Conservation (phyloP, 1,140 invertebrate species). For the Lutraria rhynchaena region DNA sequence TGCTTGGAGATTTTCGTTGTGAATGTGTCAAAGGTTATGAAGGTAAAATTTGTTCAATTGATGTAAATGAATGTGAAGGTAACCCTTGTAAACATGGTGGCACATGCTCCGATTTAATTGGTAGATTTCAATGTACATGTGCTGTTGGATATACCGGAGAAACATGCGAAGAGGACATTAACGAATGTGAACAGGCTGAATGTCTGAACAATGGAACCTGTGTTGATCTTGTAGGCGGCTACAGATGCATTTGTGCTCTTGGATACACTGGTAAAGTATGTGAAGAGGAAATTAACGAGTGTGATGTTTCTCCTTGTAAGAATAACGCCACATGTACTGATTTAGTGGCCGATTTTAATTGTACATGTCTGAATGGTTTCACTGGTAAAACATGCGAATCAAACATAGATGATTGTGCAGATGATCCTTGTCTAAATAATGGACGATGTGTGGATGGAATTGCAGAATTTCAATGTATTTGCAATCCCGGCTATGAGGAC, state of each 20-base stretch:
- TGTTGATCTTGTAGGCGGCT: background rate
- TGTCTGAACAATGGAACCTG: slow-evolving; percentile 61
- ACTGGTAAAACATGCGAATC: slow-evolving; percentile 10
- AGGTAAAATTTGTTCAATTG: slow-evolving; percentile 3
- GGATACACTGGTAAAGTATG: slow-evolving; percentile 25
- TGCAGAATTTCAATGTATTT: background rate
- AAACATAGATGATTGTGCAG: slow-evolving; percentile 17
- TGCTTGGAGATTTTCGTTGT: slow-evolving; percentile 8
- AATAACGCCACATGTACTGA: slow-evolving; percentile 9
- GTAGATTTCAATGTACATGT: background rate
- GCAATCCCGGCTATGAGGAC: background rate
- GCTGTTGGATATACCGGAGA: background rate
- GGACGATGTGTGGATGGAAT: slow-evolving; percentile 18
- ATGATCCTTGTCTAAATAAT: background rate
- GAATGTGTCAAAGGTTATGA: slow-evolving; percentile 1
- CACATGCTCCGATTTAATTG: background rate
- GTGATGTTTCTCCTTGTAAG: background rate
- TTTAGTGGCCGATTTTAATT: background rate
- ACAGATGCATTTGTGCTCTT: background rate
- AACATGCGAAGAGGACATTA: background rate
- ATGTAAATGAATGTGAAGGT: slow-evolving; percentile 11
- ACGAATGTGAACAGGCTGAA: slow-evolving; percentile 20
- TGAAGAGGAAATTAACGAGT: slow-evolving; percentile 9
- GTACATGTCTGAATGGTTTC: slow-evolving; percentile 6
- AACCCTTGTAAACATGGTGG: slow-evolving; percentile 2